Evolutionary conservation across 2,888 invertebrate genomes (phyloP).

Genomic region (Drosophila mimica): DNA sequence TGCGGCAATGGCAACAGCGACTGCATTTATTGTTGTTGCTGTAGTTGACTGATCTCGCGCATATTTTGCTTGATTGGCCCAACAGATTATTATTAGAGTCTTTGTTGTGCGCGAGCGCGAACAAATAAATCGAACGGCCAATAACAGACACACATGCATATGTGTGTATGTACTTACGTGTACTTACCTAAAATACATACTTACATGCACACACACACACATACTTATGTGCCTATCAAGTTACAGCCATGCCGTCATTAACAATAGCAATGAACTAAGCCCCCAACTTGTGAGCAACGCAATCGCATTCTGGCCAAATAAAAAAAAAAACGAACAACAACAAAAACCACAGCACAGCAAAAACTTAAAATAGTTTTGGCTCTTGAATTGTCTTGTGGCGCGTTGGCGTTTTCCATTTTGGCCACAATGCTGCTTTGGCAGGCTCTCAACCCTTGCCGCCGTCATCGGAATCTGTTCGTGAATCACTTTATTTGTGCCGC

Average conservation of each 20-base stretch:
- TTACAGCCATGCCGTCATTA: conserved; percentile 76
- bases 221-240: conserved; percentile 41
- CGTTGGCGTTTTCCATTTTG: conserved; percentile 57
- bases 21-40: conserved; percentile 48
- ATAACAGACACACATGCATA: conserved; percentile 29
- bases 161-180: not conserved
- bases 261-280: conserved; percentile 82
- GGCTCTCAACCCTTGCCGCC: conserved; percentile 49
- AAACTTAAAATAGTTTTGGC: conserved; percentile 14
- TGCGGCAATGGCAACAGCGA: conserved; percentile 48
- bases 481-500: conserved; percentile 68
- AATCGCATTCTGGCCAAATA: conserved; percentile 54
- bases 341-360: not conserved
- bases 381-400: conserved; percentile 46
- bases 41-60: conserved; percentile 79
- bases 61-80: conserved; percentile 82
- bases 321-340: not conserved
- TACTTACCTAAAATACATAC: not conserved
- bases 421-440: conserved; percentile 16
- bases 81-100: conserved; percentile 80
- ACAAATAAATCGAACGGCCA: conserved; percentile 75
- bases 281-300: conserved; percentile 57
- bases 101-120: conserved; percentile 72
- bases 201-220: conserved; percentile 1
- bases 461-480: conserved; percentile 66